Percentiles rank a stretch among this genome's conserved stretches.
These are phyloP conservation scores for Antheraea assamensis DNA, from an alignment of 2,888 invertebrate species.

Conservation along the genomic window DNA sequence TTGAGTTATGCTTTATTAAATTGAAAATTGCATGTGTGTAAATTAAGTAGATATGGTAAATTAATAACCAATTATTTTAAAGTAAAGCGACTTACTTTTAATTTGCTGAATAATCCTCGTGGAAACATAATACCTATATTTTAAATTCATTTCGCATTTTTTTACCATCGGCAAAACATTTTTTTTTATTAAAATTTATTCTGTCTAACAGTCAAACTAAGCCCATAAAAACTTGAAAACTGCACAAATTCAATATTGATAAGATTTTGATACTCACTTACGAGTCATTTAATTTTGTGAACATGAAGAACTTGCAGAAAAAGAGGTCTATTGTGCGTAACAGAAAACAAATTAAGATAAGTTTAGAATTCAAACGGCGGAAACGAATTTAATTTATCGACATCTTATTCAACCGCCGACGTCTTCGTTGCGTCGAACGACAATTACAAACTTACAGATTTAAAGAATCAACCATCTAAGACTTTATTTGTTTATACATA, in stretches of 20 bases:
- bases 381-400: constrained; percentile 81
- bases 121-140: no score
- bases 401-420: constrained; percentile 70
- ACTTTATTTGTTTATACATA: constrained; percentile 34
- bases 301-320: constrained; percentile 51
- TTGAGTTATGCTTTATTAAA: no score
- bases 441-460: constrained; percentile 63
- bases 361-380: constrained; percentile 75
- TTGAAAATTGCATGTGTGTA: no score
- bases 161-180: no score
- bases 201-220: background rate
- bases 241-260: constrained; percentile 21
- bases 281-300: constrained; percentile 58
- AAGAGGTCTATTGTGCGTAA: constrained; percentile 52
- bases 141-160: no score
- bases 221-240: background rate
- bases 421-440: constrained; percentile 69
- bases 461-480: constrained; percentile 26
- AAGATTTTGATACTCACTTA: constrained; percentile 36
- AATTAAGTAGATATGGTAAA: no score
- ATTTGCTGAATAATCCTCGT: no score
- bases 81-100: no score
- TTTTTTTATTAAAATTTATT: background rate
- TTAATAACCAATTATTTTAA: no score
- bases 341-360: constrained; percentile 77